Base-by-base conservation (phyloP, 2,797 vertebrate genomes). In the Sebastes flavidus region DNA sequence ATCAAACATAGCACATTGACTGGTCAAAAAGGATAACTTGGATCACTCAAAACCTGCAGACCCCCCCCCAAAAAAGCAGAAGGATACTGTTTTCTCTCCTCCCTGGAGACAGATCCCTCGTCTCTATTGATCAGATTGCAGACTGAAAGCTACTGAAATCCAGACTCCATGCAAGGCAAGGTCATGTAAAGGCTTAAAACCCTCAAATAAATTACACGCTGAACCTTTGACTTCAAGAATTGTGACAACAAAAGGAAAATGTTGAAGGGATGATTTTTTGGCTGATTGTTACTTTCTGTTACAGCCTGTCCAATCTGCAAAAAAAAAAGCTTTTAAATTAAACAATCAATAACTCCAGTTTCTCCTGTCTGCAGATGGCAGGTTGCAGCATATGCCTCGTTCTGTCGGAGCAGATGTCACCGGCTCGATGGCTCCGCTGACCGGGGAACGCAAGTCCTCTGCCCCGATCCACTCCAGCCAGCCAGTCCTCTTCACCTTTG, bases 401-500 rank as follows among this genome's bases (percentile, higher is more conserved):
- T 98, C 98, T 32, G 97, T 97, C 5, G 97, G 97, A 0, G 96
- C 97, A 1, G 98, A 99, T 86, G 93, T 97, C 84, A 94, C 91
- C 49, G 65, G 95, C 61, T 94, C 96, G 52, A 74, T 94, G 90
- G 95, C 93, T 62, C 95, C 97, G 67, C 94, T 98, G 74, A 96
- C 97, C 20, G 95, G 96, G 38, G 97, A 98, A 8, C 96, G 97
- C 63, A 98, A 98, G 90, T 95, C 96, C 2, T 97, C 97, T 0
- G 97, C 95, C 0, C 97, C 98, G 0, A 95, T 97, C 56, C 98
- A 99, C 95, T 98, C 98, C 90, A 99, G 98, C 94, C 98, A 99
- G 87, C 98, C 99, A 5, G 96, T 97, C 63, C 94, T 99, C 68
- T 99, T 99, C 96, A 99, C 98, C 3, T 99, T 99, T 0, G 99